A percentile compares a stretch with the other conserved stretches of the same genome.
Conservation (phyloP, 2,888 invertebrate genomes). For the Lepidocyrtoides sp. region DNA sequence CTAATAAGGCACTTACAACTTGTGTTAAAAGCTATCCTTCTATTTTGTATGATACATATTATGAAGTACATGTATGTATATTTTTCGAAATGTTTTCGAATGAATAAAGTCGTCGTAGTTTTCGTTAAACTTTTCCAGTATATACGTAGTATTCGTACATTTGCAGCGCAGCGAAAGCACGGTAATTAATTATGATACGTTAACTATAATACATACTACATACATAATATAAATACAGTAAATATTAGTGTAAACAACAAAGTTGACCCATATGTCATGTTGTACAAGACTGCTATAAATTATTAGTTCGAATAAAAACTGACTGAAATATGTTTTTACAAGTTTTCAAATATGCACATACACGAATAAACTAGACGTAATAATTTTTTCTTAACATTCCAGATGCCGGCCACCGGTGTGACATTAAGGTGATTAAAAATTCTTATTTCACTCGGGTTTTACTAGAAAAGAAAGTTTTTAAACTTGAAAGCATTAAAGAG, state of each 20-base stretch:
- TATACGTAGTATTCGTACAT: not conserved
- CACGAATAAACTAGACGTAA: not conserved
- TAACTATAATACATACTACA: not conserved
- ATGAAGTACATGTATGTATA: not conserved
- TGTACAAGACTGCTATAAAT: constrained; percentile 54
- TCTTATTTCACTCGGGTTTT: no score
- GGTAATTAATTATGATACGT: not conserved
- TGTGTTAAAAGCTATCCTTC: not conserved
- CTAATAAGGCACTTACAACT: constrained; percentile 4
- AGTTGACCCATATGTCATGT: constrained; percentile 25
- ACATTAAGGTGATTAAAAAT: no score
- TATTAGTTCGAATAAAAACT: constrained; percentile 32
- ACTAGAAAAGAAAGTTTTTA: no score
- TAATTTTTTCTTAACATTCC: no score
- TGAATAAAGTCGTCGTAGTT: not conserved
- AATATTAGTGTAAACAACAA: not conserved
- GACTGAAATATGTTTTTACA: not conserved
- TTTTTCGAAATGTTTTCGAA: constrained; percentile 19
- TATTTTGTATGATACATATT: not conserved
- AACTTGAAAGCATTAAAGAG: no score
- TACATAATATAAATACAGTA: constrained; percentile 1
- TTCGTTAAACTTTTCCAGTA: not conserved
- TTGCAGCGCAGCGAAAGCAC: constrained; percentile 11
- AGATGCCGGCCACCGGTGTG: no score
- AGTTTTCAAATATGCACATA: not conserved